These are phyloP conservation scores for Hyles vespertilio DNA, from an alignment of 1,140 invertebrate genomes.

Conservation along the genomic window DNA sequence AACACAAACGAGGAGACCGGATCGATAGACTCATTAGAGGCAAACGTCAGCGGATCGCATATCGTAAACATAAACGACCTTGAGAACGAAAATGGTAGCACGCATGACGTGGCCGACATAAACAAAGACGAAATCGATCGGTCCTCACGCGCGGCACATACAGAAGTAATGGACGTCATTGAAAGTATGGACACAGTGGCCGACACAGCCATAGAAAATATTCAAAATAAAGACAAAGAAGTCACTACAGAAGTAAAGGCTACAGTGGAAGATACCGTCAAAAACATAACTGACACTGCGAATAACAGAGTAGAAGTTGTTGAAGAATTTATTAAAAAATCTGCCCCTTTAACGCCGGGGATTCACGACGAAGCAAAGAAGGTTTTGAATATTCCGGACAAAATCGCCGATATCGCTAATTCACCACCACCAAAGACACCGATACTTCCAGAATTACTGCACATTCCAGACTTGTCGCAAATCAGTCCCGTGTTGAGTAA, in stretches of 20 bases:
- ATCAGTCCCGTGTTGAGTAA: slow-evolving; percentile 64
- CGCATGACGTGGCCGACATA: slow-evolving; percentile 47
- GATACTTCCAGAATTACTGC: slow-evolving; percentile 54
- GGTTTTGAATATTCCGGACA: slow-evolving; percentile 47
- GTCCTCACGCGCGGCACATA: slow-evolving; percentile 21
- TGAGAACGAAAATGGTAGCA: slow-evolving; percentile 51
- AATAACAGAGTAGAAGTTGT: slow-evolving; percentile 42
- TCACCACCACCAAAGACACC: slow-evolving; percentile 63
- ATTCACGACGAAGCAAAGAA: slow-evolving; percentile 46
- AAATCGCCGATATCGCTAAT: slow-evolving; percentile 49
- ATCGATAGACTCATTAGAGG: slow-evolving; percentile 66
- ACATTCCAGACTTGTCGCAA: slow-evolving; percentile 62
- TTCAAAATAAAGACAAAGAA: slow-evolving; percentile 34
- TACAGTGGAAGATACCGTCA: slow-evolving; percentile 23
- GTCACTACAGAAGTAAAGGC: slow-evolving; percentile 12
- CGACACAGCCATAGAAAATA: slow-evolving; percentile 31
- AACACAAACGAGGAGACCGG: slow-evolving; percentile 53
- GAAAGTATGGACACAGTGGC: slow-evolving; percentile 32
- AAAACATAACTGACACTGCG: slow-evolving; percentile 4
- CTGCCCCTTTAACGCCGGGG: slow-evolving; percentile 33
- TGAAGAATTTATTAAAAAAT: slow-evolving; percentile 53
- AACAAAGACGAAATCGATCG: slow-evolving; percentile 35
- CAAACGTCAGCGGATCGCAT: slow-evolving; percentile 68
- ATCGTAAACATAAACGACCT: slow-evolving; percentile 72
- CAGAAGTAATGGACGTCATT: slow-evolving; percentile 27